These are phyloP conservation scores for Paratrypauchen microcephalus DNA, from an alignment of 2,797 vertebrate species.

Conservation along the genomic window DNA sequence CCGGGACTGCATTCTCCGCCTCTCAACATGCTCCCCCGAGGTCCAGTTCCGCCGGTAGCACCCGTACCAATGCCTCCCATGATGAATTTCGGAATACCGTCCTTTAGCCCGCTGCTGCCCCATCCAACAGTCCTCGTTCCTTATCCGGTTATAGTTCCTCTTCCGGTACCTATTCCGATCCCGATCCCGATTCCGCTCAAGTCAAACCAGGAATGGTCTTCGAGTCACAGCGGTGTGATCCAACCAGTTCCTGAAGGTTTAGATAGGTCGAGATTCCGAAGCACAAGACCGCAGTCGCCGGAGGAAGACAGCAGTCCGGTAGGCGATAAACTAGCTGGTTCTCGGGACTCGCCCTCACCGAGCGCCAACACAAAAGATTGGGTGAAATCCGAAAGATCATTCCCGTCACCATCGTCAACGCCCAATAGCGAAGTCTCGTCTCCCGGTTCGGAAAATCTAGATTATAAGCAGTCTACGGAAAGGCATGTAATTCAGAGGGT, in stretches of 20 bases:
- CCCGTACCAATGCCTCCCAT: constrained; percentile 83
- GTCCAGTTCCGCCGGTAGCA: constrained; percentile 70
- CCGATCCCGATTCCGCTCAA: constrained; percentile 92
- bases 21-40: constrained; percentile 91
- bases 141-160: constrained; percentile 93
- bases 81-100: constrained; percentile 91
- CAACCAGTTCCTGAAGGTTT: constrained; percentile 71
- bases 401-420: constrained; percentile 63
- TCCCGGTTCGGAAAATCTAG: constrained; percentile 79
- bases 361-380: constrained; percentile 59
- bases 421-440: constrained; percentile 61
- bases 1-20: constrained; percentile 89
- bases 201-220: constrained; percentile 79
- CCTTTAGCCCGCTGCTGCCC: constrained; percentile 90
- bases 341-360: constrained; percentile 45
- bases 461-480: constrained; percentile 83
- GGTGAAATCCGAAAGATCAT: constrained; percentile 71
- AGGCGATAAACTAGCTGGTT: constrained; percentile 42
- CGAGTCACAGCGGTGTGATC: constrained; percentile 87
- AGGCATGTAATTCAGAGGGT: constrained; percentile 92
- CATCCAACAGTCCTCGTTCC: constrained; percentile 93
- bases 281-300: constrained; percentile 44
- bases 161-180: constrained; percentile 95
- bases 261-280: constrained; percentile 57
- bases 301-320: constrained; percentile 49